Conservation (phyloP, 2,888 invertebrate genomes). For the Erebia palarica region DNA sequence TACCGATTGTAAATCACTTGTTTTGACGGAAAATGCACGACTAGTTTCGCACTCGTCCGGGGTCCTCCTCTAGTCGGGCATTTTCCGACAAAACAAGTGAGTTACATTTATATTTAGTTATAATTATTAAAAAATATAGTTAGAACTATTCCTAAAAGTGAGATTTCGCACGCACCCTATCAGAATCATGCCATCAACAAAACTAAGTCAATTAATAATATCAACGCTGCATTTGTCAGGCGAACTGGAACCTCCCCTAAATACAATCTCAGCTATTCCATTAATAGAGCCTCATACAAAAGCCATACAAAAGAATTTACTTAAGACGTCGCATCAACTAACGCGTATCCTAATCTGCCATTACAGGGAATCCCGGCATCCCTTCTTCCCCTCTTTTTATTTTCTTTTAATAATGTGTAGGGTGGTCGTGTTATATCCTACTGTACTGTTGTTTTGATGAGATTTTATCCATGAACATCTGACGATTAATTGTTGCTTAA, state of each 20-base stretch:
- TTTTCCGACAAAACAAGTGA: no score
- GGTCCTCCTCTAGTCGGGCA: no score
- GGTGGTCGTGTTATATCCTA: no score
- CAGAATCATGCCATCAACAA: constrained; percentile 19
- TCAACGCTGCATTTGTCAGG: constrained; percentile 43
- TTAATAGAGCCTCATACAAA: constrained; percentile 28
- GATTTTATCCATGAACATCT: no score
- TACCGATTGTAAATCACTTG: no score
- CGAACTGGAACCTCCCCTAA: constrained; percentile 39
- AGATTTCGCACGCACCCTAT: not conserved
- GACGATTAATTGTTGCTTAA: no score
- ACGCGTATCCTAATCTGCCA: constrained; percentile 41
- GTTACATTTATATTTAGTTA: no score
- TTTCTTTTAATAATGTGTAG: no score
- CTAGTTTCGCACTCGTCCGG: no score
- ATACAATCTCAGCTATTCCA: constrained; percentile 26
- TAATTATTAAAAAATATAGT: no score
- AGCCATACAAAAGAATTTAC: constrained; percentile 40
- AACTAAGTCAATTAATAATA: constrained; percentile 38
- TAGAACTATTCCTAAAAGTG: not conserved
- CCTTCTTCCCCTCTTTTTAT: constrained; percentile 36
- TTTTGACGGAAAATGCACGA: no score
- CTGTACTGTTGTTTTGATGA: no score
- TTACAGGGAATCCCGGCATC: constrained; percentile 38
- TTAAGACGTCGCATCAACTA: constrained; percentile 42